phyloP scores from a whole-genome alignment of 2,113 vertebrate species.

The Origma solitaria region DNA sequence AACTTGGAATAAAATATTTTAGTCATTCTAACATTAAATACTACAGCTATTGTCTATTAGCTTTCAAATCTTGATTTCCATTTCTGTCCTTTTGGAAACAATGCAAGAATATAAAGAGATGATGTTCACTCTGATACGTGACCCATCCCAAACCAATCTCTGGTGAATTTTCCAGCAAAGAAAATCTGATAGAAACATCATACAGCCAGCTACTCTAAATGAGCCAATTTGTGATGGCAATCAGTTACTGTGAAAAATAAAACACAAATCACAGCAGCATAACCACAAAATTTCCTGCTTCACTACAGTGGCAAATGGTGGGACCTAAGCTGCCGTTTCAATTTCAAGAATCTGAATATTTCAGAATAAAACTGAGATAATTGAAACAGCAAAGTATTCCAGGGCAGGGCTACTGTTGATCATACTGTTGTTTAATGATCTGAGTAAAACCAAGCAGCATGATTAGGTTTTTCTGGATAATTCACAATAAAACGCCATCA shows the following conservation, averaged over 20 bases:
- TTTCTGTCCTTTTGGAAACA: not conserved
- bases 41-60: not conserved
- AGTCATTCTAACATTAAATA: not conserved
- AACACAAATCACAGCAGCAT: not conserved
- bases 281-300: not conserved
- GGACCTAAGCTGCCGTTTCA: not conserved
- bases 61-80: not conserved
- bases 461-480: not conserved
- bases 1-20: not conserved
- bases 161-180: not conserved
- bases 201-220: not conserved
- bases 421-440: not conserved
- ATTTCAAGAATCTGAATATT: not conserved
- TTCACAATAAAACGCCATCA: not conserved
- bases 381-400: not conserved
- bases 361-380: not conserved
- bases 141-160: not conserved
- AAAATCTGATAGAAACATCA: not conserved
- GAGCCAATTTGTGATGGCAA: not conserved
- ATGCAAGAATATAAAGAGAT: not conserved
- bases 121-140: not conserved
- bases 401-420: not conserved
- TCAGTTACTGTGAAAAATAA: not conserved
- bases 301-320: not conserved
- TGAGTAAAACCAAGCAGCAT: not conserved